A percentile compares a stretch with the other conserved stretches of the same genome.
Conservation (phyloP, 92 coral and sea anemone genomes). For the Scolanthus callimorphus region DNA sequence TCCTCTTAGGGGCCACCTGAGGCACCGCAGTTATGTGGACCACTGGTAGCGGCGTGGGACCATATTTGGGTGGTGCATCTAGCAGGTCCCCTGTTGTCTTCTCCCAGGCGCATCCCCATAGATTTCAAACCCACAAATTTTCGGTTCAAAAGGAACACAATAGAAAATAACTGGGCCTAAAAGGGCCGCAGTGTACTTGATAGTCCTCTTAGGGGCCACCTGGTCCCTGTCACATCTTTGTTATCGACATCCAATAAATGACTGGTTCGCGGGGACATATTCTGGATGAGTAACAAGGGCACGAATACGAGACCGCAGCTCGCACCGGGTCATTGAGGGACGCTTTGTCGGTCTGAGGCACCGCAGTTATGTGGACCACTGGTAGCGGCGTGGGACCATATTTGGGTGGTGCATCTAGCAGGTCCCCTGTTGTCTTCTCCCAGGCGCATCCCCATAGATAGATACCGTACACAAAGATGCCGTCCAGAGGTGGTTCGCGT, state of each 20-base stretch:
- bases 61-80: conserved; percentile 94
- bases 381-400: conserved; percentile 98
- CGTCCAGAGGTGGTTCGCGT: conserved; percentile 97
- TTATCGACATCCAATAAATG: conserved; percentile 86
- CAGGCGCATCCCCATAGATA: conserved; percentile 99
- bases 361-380: conserved; percentile 85
- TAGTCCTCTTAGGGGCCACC: conserved; percentile 95
- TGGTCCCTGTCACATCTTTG: conserved; percentile 93
- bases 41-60: conserved; percentile 98
- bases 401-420: conserved; percentile 93
- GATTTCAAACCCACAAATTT: conserved; percentile 33
- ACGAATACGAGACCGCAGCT: conserved; percentile 89
- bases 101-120: conserved; percentile 99
- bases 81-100: conserved; percentile 98
- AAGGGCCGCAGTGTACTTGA: conserved; percentile 95
- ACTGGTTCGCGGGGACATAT: conserved; percentile 89
- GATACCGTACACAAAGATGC: conserved; percentile 93
- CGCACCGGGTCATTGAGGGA: conserved; percentile 84
- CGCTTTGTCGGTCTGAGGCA: conserved; percentile 88
- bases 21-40: conserved; percentile 89
- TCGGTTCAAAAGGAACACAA: background rate
- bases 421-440: conserved; percentile 99
- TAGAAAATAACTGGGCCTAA: conserved; percentile 20
- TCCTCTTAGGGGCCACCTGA: conserved; percentile 92
- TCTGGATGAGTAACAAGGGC: conserved; percentile 95